These are phyloP conservation scores for Lepus townsendii DNA, from an alignment of 2,797 vertebrate genomes.

Conservation along the genomic window DNA sequence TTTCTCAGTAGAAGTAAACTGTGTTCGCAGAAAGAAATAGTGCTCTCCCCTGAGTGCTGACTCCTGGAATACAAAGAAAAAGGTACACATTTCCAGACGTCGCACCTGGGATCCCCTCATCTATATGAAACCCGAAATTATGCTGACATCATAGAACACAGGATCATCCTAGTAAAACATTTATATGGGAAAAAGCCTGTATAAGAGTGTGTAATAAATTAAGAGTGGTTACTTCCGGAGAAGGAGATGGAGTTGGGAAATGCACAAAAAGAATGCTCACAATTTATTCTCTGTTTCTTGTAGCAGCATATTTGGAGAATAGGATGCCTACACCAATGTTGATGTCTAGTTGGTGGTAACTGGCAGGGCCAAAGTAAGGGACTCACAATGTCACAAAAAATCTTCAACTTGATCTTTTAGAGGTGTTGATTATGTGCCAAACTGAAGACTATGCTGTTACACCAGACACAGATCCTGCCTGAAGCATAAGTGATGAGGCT, in stretches of 20 bases:
- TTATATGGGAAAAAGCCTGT: not conserved
- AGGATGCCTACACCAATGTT: not conserved
- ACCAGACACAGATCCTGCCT: not conserved
- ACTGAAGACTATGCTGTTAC: not conserved
- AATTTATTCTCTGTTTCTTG: not conserved
- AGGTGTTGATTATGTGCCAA: not conserved
- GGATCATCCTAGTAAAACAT: not conserved
- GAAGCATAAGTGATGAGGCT: not conserved
- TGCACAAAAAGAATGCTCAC: not conserved
- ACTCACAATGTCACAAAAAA: not conserved
- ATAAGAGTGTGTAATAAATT: not conserved
- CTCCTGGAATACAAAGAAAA: not conserved
- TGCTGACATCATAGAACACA: not conserved
- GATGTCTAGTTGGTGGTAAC: not conserved
- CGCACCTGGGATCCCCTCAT: not conserved
- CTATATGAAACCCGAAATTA: not conserved
- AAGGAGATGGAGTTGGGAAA: not conserved
- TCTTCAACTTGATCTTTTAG: not conserved
- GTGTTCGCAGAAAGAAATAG: not conserved
- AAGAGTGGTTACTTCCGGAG: not conserved
- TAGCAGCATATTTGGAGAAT: not conserved
- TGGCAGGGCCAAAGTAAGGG: not conserved
- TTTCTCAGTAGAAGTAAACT: conserved; percentile 30
- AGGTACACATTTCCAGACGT: not conserved
- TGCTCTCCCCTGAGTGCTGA: not conserved